These are phyloP conservation scores for Leucoraja erinaceus DNA, from an alignment of 2,113 vertebrate genomes.

Conservation along the genomic window DNA sequence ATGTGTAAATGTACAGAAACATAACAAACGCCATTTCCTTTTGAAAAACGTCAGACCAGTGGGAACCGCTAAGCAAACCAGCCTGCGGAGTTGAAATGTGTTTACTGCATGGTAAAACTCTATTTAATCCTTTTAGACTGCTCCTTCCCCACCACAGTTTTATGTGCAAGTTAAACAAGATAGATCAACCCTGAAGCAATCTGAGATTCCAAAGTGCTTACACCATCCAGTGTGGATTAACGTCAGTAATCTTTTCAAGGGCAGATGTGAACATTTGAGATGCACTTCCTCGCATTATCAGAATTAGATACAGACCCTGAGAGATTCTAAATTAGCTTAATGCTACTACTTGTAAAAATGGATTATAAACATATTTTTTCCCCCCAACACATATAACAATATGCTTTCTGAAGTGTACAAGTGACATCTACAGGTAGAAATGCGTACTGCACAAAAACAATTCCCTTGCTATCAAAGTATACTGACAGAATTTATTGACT, in stretches of 20 bases:
- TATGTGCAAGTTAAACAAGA: slow-evolving; percentile 8
- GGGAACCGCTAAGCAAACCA: neutral
- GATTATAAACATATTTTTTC: neutral
- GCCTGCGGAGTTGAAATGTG: slow-evolving; percentile 1
- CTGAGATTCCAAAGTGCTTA: slow-evolving; percentile 13
- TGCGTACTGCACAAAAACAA: neutral
- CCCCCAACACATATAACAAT: neutral
- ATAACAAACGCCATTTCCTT: neutral
- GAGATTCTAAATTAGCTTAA: neutral
- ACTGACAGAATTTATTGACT: neutral
- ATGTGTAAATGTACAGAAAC: neutral
- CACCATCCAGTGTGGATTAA: neutral
- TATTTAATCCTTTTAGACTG: slow-evolving; percentile 27
- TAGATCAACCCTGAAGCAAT: neutral
- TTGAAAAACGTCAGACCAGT: neutral
- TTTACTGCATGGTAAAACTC: slow-evolving; percentile 31
- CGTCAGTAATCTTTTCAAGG: neutral
- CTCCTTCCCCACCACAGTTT: slow-evolving; percentile 13
- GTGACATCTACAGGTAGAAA: slow-evolving; percentile 20
- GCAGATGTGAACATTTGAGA: neutral
- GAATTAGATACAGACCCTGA: neutral
- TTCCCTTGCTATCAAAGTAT: neutral
- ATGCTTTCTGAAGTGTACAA: neutral
- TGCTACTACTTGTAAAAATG: neutral
- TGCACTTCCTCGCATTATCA: neutral